Conservation (phyloP, 2,113 vertebrate species). For the Atherinomorus stipes region DNA sequence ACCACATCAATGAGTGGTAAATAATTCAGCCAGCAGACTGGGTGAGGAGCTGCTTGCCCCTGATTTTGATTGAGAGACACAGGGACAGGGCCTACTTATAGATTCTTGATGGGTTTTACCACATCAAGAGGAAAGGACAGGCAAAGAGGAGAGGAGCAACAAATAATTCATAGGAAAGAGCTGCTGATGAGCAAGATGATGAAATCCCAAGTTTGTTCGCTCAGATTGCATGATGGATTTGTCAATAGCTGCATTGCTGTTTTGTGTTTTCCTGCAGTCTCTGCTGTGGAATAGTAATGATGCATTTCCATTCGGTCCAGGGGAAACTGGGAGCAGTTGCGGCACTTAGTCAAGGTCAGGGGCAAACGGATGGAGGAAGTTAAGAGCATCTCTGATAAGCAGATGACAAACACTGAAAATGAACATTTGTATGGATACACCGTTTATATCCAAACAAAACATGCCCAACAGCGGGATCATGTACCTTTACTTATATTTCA, state of each 20-base stretch:
- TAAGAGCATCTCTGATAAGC: slow-evolving; percentile 42
- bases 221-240: slow-evolving; percentile 73
- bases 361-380: slow-evolving; percentile 49
- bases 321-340: slow-evolving; percentile 21
- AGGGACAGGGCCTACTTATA: slow-evolving; percentile 75
- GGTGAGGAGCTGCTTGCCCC: slow-evolving; percentile 72
- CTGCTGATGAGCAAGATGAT: slow-evolving; percentile 79
- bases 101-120: slow-evolving; percentile 80
- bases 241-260: slow-evolving; percentile 69
- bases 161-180: slow-evolving; percentile 79
- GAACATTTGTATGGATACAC: slow-evolving; percentile 42
- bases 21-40: slow-evolving; percentile 79
- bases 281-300: slow-evolving; percentile 58
- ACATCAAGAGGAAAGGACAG: slow-evolving; percentile 75
- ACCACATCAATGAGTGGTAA: slow-evolving; percentile 81
- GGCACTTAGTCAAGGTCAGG: slow-evolving; percentile 65
- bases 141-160: slow-evolving; percentile 63
- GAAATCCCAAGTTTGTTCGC: slow-evolving; percentile 74
- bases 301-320: slow-evolving; percentile 59
- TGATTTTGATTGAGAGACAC: slow-evolving; percentile 81
- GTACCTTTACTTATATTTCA: slow-evolving; percentile 30
- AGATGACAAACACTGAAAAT: slow-evolving; percentile 62
- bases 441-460: slow-evolving; percentile 47
- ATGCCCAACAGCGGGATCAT: neutral
- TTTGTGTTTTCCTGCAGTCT: slow-evolving; percentile 54